Base-by-base conservation (phyloP, 2,113 vertebrate genomes). In the Crotophaga sulcirostris region DNA sequence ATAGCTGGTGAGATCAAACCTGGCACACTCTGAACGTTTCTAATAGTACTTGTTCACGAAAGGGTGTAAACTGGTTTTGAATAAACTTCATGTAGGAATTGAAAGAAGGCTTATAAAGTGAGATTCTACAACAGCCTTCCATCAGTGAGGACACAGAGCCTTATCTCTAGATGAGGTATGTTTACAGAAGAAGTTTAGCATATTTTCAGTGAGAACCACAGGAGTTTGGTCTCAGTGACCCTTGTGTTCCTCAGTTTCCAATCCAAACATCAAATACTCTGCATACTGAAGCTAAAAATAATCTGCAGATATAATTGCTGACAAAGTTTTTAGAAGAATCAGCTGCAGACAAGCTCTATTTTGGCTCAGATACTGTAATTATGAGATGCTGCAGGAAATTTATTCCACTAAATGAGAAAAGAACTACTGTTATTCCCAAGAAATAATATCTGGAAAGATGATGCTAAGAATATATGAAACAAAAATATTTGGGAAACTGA, bases 281-380 rank as follows among this genome's bases (percentile, higher is more conserved):
- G 2, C 88, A 75, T 77, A 62, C 83, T 96, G 90, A 81, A 94
- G 68, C 64, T 77, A 90, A 93, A 96, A 94, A 82, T 89, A 84
- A 58, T 11, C 11, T 93, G 44, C 2, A 7, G 60, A 68, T 79
- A 15, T 36, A 92, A 62, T 45, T 56, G 54, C 92, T 95, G 93
- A 63, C 64, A 28, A 72, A 75, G 58, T 78, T 87, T 83, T 92
- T 54, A 47, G 69, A 84, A 75, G 60, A 75, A 84, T 67, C 47
- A 74, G 36, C 87, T 93, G 52, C 59, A 90, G 60, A 72, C 34
- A 90, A 72, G 34, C 64, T 92, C 73, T 86, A 0, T 70, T 96
- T 94, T 95, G 83, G 72, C 68, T 90, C 69, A 42, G 69, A 75
- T 63, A 64, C 85, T 80, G 14, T 94, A 90, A 93, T 92, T 96